Conservation (phyloP, 1,140 invertebrate genomes). For the Steinernema feltiae region DNA sequence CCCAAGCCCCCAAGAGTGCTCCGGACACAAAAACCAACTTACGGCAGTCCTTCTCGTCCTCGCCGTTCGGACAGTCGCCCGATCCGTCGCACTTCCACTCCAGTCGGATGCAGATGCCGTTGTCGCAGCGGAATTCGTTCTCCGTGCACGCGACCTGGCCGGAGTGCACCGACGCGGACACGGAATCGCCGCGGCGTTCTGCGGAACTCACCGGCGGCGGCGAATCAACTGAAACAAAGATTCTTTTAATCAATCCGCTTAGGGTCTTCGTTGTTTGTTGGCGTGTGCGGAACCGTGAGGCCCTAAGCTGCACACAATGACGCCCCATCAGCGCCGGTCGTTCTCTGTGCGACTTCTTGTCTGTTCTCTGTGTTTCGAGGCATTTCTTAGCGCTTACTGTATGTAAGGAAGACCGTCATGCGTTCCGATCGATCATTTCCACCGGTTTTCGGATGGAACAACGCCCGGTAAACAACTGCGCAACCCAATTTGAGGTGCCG, state of each 20-base stretch:
- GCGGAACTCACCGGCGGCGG: not conserved
- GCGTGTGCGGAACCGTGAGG: not conserved
- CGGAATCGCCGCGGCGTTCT: not conserved
- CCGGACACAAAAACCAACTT: conserved; percentile 21
- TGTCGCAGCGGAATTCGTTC: conserved; percentile 55
- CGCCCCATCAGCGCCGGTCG: too few relatives aligned
- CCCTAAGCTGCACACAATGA: not conserved
- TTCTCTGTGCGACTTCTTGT: too few relatives aligned
- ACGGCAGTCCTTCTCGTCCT: conserved; percentile 55
- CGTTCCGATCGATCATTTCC: not conserved
- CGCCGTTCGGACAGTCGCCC: conserved; percentile 49
- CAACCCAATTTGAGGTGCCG: not conserved
- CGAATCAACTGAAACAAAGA: not conserved
- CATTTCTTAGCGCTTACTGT: not conserved
- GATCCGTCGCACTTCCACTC: conserved; percentile 66
- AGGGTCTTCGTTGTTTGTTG: not conserved
- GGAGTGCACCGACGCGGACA: not conserved
- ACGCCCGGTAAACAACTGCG: not conserved
- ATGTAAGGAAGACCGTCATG: not conserved
- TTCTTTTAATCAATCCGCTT: not conserved
- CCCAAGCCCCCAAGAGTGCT: not conserved
- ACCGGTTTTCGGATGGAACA: not conserved
- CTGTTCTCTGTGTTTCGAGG: too few relatives aligned
- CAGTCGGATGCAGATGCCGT: conserved; percentile 64
- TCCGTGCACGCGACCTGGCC: conserved; percentile 44